Conservation (phyloP, 2,797 vertebrate genomes). For the Pipistrellus pygmaeus region DNA sequence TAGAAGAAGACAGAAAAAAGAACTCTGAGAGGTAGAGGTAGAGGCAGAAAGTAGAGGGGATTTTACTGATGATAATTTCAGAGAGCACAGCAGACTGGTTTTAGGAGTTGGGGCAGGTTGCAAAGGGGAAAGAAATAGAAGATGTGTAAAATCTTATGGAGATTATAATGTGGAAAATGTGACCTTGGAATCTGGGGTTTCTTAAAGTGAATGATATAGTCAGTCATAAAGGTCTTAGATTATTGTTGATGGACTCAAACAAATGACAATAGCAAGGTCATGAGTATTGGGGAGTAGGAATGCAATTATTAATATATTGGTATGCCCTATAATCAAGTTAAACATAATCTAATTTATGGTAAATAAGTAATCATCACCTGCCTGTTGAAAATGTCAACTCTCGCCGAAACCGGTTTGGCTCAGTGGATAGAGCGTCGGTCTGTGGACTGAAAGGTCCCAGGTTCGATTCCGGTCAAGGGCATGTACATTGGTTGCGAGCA, state of each 20-base stretch:
- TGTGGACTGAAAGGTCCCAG: no score
- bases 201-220: not conserved
- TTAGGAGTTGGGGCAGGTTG: not conserved
- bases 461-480: no score
- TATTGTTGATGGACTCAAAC: not conserved
- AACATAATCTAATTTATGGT: slow-evolving; percentile 13
- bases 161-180: not conserved
- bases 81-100: not conserved
- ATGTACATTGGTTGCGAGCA: no score
- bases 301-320: not conserved
- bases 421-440: no score
- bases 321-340: not conserved
- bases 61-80: not conserved
- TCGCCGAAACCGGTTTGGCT: not conserved
- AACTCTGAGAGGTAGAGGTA: not conserved
- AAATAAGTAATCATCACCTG: not conserved
- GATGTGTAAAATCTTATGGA: not conserved
- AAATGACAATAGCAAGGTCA: not conserved
- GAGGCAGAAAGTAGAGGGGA: not conserved
- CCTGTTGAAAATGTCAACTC: not conserved
- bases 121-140: not conserved
- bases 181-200: not conserved
- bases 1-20: not conserved
- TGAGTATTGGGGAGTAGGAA: not conserved
- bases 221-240: not conserved